Percentiles rank a stretch among this genome's conserved stretches.
Evolutionary conservation across 2,113 vertebrate species (phyloP).

Genomic region (Anoura caudifer): DNA sequence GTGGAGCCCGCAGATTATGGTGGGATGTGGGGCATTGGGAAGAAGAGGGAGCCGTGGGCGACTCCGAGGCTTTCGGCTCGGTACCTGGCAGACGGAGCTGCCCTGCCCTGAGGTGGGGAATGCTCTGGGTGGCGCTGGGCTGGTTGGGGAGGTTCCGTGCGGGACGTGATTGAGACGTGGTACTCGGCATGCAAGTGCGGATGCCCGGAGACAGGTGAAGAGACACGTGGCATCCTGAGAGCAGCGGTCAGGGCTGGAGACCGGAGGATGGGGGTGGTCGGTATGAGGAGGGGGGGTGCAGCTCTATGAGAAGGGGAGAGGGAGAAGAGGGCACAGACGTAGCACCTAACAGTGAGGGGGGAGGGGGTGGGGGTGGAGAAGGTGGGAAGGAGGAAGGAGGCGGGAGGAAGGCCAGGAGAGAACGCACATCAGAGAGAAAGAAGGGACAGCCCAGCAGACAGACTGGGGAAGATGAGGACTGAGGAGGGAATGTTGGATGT

Average conservation of each 20-base stretch:
- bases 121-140: not conserved
- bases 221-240: no score
- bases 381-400: not conserved
- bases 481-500: not conserved
- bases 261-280: not conserved
- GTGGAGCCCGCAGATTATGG: not conserved
- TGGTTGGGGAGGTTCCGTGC: not conserved
- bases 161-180: not conserved
- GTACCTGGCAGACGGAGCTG: not conserved
- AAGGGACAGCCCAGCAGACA: not conserved
- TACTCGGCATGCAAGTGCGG: not conserved
- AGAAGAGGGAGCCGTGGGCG: not conserved
- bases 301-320: no score
- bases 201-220: not conserved
- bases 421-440: no score
- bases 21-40: not conserved
- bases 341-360: not conserved
- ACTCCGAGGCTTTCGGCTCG: not conserved
- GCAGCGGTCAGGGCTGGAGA: not conserved
- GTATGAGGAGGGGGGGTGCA: not conserved
- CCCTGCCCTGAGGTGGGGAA: not conserved
- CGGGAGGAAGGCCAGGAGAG: not conserved
- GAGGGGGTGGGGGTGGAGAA: not conserved
- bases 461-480: not conserved
- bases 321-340: not conserved